Base-by-base conservation (phyloP, 2,113 vertebrate species). In the Rhabdornis inornatus region DNA sequence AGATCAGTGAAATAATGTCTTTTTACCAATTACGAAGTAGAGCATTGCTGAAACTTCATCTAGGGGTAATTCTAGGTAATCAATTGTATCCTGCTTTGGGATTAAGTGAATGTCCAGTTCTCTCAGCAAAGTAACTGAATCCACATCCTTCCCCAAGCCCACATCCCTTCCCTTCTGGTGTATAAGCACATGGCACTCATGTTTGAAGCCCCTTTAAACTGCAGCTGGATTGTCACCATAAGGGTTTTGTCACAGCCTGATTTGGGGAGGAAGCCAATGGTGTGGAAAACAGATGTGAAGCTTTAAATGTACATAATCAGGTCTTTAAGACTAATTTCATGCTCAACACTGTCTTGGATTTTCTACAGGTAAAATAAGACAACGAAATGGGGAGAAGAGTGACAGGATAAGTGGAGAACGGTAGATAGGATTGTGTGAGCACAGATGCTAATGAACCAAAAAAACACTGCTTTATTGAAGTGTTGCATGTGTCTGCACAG, bases 401-500 rank as follows among this genome's bases (percentile, higher is more conserved):
- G 68, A 88, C 56, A 77, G 30, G 25, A 39, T 69, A 96, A 86
- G 64, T 65, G 16, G 42, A 78, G 31, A 85, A 88, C 19, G 69
- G 39, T 30, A 75, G 17, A 56, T 5, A 75, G 8, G 11, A 81
- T 31, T 30, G 40, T 33, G 23, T 39, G 68, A 91, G 27, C 22
- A 61, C 12, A 82, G 70, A 69, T 44, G 56, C 2, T 81, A 75
- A 52, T 53, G 39, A 89, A 61, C 6, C 23, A 20, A 74, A 89
- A 63, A 3, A 1, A 0, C 13, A 84, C 12, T 6, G 40, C 59
- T 89, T 94, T 68, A 78, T 91, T 68, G 56, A 68, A 66, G 24
- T 40, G 47, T 55, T 81, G 40, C 9, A 13, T 56, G 24, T 33
- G 6, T 37, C 77, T 89, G 15, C 42, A 61, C 15, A 40, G 37